phyloP scores from a whole-genome alignment of 2,113 vertebrate species.

The Sylvilagus bachmani region DNA sequence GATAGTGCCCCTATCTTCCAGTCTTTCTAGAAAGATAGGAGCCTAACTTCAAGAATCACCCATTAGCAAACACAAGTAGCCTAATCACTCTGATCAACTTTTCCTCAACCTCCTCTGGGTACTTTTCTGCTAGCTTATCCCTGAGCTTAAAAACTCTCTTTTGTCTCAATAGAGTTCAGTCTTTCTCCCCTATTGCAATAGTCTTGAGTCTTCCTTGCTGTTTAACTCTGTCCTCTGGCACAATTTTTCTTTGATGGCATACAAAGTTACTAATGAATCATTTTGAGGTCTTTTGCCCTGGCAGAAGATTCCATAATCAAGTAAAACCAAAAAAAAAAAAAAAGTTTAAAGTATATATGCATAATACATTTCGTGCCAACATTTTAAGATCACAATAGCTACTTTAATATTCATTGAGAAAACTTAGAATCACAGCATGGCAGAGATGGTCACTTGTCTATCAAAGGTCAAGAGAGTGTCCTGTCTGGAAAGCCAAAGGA shows the following conservation, averaged over 20 bases:
- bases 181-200: not conserved
- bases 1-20: not conserved
- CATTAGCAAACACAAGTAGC: not conserved
- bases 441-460: not conserved
- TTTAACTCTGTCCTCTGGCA: not conserved
- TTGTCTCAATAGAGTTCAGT: not conserved
- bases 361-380: not conserved
- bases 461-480: not conserved
- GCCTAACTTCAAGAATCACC: not conserved
- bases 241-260: not conserved
- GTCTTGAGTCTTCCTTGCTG: not conserved
- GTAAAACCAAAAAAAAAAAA: constrained; percentile 37
- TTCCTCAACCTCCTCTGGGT: too few relatives aligned
- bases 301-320: constrained; percentile 27
- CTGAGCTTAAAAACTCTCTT: not conserved
- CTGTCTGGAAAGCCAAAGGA: not conserved
- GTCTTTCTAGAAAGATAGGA: not conserved
- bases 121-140: not conserved
- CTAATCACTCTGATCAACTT: not conserved
- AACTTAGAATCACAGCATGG: not conserved
- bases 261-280: not conserved
- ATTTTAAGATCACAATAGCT: not conserved
- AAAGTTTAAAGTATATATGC: not conserved
- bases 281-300: not conserved
- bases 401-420: not conserved